Evolutionary conservation across 1,140 invertebrate genomes (phyloP), one percentile per base, ranked within the genome.

Genomic region (Meloidogyne exigua): DNA sequence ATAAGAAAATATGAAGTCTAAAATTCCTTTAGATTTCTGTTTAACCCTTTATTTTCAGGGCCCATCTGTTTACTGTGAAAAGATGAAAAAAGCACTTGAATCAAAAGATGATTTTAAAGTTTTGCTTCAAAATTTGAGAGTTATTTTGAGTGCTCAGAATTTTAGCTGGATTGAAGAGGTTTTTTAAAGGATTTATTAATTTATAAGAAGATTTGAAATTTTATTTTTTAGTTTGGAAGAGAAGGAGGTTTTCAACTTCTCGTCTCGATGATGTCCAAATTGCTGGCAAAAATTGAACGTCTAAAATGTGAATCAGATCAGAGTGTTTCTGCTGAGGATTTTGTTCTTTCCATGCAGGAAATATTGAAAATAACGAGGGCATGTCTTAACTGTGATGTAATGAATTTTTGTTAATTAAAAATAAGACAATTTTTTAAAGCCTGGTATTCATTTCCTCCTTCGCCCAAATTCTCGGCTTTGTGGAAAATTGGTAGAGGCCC

Each of bases 201-300:
- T 49, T 49, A 15, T 75, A 1, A 71, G 0, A 5, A 75, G 23
- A 44, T 13, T 25, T n/a, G 5, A 25, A 12, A n/a, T 21, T 80
- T 78, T 39, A 4, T 39, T 39, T 39, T 39, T 7, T 9, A 79
- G 77, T 79, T 79, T 75, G 67, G 76, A 25, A 39, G 42, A 36
- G 77, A 79, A 76, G 77, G 78, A 28, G 77, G 77, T 21, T 79
- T 79, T 26, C 77, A 79, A 42, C 76, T 79, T 62, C 28, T 79
- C 3, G 68, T 72, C 7, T 65, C 62, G 23, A 57, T 79, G 28
- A 63, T 79, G 28, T 79, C 21, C 26, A 79, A 80, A 25, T 18
- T 66, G 10, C 21, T 32, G 32, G 10, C n/a, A 39, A 80, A 79
- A 28, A 67, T 80, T 15, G 28, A 81, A 21, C 66, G 26, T 25